phyloP scores from a whole-genome alignment of 2,113 vertebrate species.

The Diglossa brunneiventris region DNA sequence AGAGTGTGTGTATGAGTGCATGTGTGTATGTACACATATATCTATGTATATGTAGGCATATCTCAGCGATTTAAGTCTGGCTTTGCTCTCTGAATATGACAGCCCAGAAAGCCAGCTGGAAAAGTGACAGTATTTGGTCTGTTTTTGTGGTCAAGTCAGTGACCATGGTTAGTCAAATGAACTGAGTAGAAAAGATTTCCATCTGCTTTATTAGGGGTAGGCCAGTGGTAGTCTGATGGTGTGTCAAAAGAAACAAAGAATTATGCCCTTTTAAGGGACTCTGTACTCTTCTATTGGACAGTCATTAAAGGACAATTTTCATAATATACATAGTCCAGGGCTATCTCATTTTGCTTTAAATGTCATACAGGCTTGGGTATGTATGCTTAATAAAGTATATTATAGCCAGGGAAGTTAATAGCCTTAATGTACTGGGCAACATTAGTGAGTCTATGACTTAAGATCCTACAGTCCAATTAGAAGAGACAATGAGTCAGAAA shows the following conservation, averaged over 20 bases:
- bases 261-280: neutral
- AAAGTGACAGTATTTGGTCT: neutral
- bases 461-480: neutral
- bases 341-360: slow-evolving; percentile 6
- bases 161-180: neutral
- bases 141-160: neutral
- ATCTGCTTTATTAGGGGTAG: neutral
- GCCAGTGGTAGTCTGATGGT: neutral
- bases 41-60: fast-evolving
- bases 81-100: neutral
- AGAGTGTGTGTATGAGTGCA: neutral
- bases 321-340: neutral
- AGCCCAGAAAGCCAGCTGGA: neutral
- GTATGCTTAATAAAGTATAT: neutral
- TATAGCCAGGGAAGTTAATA: neutral
- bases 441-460: neutral
- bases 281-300: neutral
- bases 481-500: neutral
- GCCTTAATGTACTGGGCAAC: neutral
- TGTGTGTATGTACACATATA: fast-evolving
- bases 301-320: slow-evolving; percentile 1
- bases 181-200: neutral
- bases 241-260: neutral
- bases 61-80: neutral
- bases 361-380: neutral